phyloP scores from a whole-genome alignment of 1,140 invertebrate species.

The silkworm (Bombyx mori) region ASM3026992v2 NC_085116.1:17759001-17759500 shows the following conservation, averaged over 20 bases:
- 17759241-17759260: conserved; percentile 12
- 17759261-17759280: conserved; percentile 24
- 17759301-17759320: conserved; percentile 38
- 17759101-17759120: too few species aligned
- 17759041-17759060: too few species aligned
- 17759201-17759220: conserved; percentile 1
- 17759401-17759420: too few species aligned
- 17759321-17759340: conserved; percentile 10
- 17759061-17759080: too few species aligned
- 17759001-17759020: too few species aligned
- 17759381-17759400: too few species aligned
- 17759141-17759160: neutral
- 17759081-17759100: too few species aligned
- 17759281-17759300: conserved; percentile 46
- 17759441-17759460: too few species aligned
- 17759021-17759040: too few species aligned
- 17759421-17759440: too few species aligned
- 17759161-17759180: neutral
- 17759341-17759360: too few species aligned
- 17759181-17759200: neutral
- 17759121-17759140: neutral
- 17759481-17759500: conserved; percentile 4
- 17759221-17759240: conserved; percentile 14
- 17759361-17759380: too few species aligned
- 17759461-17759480: neutral